phyloP scores from a whole-genome alignment of 2,797 vertebrate species.

The Crypturellus tataupa region DNA sequence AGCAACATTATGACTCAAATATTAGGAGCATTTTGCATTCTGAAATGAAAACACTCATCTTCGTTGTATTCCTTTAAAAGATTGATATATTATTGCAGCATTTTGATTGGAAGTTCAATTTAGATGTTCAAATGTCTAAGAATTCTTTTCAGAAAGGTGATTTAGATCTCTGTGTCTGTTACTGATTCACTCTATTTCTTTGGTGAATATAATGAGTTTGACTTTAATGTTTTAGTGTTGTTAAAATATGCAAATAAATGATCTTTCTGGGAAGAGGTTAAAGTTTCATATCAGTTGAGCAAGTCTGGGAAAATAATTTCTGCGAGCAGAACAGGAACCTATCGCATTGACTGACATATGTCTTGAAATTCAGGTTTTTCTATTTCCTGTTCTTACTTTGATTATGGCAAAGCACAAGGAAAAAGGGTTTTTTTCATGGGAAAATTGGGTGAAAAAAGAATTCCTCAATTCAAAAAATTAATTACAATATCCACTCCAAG shows the following conservation, averaged over 20 bases:
- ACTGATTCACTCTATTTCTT: neutral
- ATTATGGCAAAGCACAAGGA: conserved; percentile 24
- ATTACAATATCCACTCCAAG: neutral
- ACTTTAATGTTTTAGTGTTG: neutral
- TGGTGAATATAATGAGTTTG: neutral
- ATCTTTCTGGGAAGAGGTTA: conserved; percentile 37
- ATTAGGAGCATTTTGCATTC: neutral
- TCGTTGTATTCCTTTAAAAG: neutral
- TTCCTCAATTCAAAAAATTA: neutral
- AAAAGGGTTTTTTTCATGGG: neutral
- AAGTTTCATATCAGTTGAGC: conserved; percentile 21
- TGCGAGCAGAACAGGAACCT: conserved; percentile 6
- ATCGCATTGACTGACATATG: neutral
- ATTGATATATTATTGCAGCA: neutral
- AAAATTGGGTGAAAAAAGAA: neutral
- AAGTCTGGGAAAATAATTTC: conserved; percentile 65
- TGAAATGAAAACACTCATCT: neutral
- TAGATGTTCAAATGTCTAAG: neutral
- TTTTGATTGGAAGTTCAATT: conserved; percentile 19
- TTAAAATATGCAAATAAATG: conserved; percentile 60
- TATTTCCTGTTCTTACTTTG: conserved; percentile 14
- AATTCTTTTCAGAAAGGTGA: neutral
- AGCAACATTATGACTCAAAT: neutral
- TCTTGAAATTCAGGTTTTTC: conserved; percentile 58
- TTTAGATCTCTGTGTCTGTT: neutral